phyloP scores from a whole-genome alignment of 2,113 vertebrate genomes.

The Platichthys flesus region DNA sequence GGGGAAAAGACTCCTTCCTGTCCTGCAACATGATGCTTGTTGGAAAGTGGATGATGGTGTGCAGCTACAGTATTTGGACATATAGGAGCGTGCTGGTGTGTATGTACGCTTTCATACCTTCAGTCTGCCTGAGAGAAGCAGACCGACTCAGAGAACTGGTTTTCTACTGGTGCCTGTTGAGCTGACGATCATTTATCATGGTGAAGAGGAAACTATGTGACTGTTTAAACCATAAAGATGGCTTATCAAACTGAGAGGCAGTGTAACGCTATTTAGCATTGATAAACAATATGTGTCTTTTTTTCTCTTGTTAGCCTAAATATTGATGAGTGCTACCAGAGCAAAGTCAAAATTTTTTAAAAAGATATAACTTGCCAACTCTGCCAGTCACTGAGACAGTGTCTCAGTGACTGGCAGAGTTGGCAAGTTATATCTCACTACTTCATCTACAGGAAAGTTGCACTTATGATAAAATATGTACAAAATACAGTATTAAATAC shows the following conservation, averaged over 20 bases:
- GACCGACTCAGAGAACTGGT: slow-evolving; percentile 15
- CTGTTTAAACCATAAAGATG: slow-evolving; percentile 22
- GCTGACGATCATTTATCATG: slow-evolving; percentile 24
- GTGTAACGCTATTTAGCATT: too few species aligned
- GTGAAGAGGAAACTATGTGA: slow-evolving; percentile 27
- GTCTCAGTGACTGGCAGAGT: too few species aligned
- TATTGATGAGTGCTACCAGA: too few species aligned
- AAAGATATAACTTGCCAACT: too few species aligned
- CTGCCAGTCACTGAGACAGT: too few species aligned
- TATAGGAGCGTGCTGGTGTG: background rate
- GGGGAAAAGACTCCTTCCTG: slow-evolving; percentile 71
- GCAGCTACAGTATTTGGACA: slow-evolving; percentile 15
- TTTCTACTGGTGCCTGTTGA: slow-evolving; percentile 26
- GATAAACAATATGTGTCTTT: too few species aligned
- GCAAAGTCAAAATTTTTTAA: too few species aligned
- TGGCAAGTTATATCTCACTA: too few species aligned
- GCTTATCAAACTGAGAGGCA: background rate
- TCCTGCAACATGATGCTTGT: slow-evolving; percentile 40
- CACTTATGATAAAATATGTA: too few species aligned
- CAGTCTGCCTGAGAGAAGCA: slow-evolving; percentile 7
- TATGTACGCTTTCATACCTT: background rate
- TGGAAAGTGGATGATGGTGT: slow-evolving; percentile 17
- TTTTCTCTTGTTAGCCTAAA: too few species aligned
- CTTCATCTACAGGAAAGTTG: too few species aligned
- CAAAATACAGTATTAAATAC: too few species aligned